Percentiles rank a stretch among this genome's conserved stretches.
phyloP scores from a whole-genome alignment of 2,888 invertebrate species.

The Cyclophora punctaria region DNA sequence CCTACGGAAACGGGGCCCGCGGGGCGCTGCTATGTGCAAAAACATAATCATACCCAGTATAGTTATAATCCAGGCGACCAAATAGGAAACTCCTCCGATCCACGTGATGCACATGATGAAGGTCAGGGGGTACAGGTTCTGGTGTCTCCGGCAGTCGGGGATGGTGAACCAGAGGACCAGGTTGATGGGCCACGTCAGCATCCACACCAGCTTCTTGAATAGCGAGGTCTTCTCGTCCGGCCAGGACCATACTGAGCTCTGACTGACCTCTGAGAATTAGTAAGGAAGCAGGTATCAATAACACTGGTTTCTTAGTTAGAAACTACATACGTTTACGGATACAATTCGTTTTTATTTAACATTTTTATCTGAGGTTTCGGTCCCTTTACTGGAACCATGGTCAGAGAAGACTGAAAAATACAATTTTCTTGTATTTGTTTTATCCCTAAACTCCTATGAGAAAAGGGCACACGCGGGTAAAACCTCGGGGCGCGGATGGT shows the following conservation, averaged over 20 bases:
- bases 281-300: too few relatives aligned
- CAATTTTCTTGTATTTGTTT: too few relatives aligned
- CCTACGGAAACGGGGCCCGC: background rate
- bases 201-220: conserved; percentile 68
- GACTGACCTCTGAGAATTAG: too few relatives aligned
- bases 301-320: too few relatives aligned
- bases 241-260: conserved; percentile 70
- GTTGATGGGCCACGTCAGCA: conserved; percentile 84
- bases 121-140: conserved; percentile 78
- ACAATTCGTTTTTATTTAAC: too few relatives aligned
- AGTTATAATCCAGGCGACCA: conserved; percentile 91
- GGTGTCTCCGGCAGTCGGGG: conserved; percentile 82
- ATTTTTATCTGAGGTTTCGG: too few relatives aligned
- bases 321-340: too few relatives aligned
- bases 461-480: too few relatives aligned
- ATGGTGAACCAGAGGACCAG: conserved; percentile 81
- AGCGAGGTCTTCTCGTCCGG: conserved; percentile 61
- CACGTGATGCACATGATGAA: conserved; percentile 88
- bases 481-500: too few relatives aligned
- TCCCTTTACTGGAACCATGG: too few relatives aligned
- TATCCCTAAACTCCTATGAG: too few relatives aligned
- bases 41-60: conserved; percentile 76
- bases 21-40: conserved; percentile 1
- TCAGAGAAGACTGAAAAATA: too few relatives aligned
- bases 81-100: conserved; percentile 86